Evolutionary conservation across 2,888 invertebrate genomes (phyloP), one percentile per base, ranked within the genome.

Genomic region (Athalia rosae): DNA sequence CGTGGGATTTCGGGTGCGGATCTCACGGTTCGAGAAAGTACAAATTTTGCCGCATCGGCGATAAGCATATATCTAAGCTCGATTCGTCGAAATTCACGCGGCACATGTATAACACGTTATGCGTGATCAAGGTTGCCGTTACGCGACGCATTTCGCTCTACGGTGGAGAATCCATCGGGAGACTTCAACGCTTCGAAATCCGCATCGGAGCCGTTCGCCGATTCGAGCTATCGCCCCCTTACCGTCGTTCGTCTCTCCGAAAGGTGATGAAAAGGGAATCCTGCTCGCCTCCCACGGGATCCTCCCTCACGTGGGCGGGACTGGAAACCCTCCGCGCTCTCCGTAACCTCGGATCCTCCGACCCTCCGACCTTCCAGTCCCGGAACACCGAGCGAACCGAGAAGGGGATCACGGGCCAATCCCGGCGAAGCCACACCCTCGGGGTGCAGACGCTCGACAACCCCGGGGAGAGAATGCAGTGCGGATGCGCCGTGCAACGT

Each of bases 291-390:
- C 45, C 58, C 43, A 11, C 71, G 58, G 71, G 58, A 56, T 71
- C 50, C 58, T 58, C 71, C 69, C 69, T 69, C 56, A 58, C 71
- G 71, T 71, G 71, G 71, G 71, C 71, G 71, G 58, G 9, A 41
- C 71, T 15, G 8, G n/a, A 13, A 11, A 13, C 28, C 61, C 61
- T 53, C 53, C 53, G 53, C 3, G 53, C 8, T 53, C 53, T n/a
- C 53, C 53, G 4, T 53, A 53, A 9, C 8, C 59, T n/a, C 13
- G 59, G n/a, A 13, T 59, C 59, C 59, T 13, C n/a, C 59, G 59
- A 7, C 71, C 71, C 67, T 67, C 67, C 53, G 53, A 67, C 43
- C 28, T 28, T 28, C 28, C n/a, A 53, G n/a, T 50, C 48, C 28
- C 6, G 50, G 15, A 59, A n/a, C 15, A 59, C 48, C 11, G 28